A percentile compares a stretch with the other conserved stretches of the same genome.
These are phyloP conservation scores for Eublepharis macularius DNA, from an alignment of 2,113 vertebrate species.

Conservation along the genomic window DNA sequence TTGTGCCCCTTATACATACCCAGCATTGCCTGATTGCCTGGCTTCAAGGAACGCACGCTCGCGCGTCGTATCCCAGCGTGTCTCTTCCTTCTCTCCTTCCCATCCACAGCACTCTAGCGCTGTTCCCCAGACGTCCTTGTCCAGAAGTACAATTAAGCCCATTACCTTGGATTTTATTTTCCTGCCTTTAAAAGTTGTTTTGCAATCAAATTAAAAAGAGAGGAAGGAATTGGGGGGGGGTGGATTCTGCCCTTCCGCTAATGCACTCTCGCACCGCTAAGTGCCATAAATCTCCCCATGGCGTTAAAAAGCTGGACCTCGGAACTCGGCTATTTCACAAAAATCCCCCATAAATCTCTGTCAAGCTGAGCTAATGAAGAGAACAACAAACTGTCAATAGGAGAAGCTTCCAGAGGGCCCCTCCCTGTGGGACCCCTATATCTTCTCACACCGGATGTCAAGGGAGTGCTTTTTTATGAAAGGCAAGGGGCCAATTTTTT, in stretches of 20 bases:
- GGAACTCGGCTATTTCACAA: conserved; percentile 15
- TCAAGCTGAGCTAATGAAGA: conserved; percentile 24
- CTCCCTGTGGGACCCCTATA: not conserved
- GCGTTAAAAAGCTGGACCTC: conserved; percentile 37
- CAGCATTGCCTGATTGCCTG: not conserved
- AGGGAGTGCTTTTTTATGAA: no score
- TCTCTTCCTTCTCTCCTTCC: not conserved
- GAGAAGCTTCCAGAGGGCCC: not conserved
- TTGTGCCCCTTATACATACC: not conserved
- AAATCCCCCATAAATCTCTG: conserved; percentile 30
- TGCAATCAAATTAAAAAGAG: conserved; percentile 35
- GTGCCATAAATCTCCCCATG: conserved; percentile 28
- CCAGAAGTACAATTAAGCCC: conserved; percentile 27
- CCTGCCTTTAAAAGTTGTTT: conserved; percentile 36
- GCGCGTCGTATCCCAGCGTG: not conserved
- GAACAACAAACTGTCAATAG: conserved; percentile 24
- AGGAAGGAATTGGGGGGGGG: not conserved
- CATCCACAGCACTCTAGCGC: not conserved
- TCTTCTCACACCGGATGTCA: not conserved
- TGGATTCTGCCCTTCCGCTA: conserved; percentile 7
- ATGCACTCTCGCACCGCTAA: conserved; percentile 23
- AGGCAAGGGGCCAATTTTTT: not conserved
- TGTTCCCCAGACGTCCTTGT: conserved; percentile 1
- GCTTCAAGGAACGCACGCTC: not conserved
- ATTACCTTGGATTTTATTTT: conserved; percentile 34